A percentile compares a stretch with the other conserved stretches of the same genome.
Evolutionary conservation across 2,888 invertebrate species (phyloP).

Genomic region (Melinaea menophilus): DNA sequence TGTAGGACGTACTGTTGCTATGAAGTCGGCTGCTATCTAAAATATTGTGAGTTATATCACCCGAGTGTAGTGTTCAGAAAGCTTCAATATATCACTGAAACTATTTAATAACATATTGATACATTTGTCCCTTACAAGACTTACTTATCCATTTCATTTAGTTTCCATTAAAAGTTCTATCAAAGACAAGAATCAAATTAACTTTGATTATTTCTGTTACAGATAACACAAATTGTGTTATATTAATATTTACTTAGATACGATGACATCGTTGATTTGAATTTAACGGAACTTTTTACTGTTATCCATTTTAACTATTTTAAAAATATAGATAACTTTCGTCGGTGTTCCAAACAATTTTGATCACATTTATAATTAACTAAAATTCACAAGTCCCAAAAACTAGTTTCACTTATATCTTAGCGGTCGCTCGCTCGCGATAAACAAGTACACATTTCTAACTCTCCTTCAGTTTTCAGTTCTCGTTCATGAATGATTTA

Average conservation of each 20-base stretch:
- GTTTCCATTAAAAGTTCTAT: no score
- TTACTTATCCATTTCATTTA: no score
- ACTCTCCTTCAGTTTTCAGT: slow-evolving; percentile 29
- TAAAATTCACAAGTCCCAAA: slow-evolving; percentile 31
- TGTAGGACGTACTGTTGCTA: neutral
- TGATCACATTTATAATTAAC: slow-evolving; percentile 25
- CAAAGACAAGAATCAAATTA: no score
- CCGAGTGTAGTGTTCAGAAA: no score
- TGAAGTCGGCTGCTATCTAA: slow-evolving; percentile 6
- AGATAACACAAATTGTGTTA: no score
- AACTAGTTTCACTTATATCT: slow-evolving; percentile 32
- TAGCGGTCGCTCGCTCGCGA: slow-evolving; percentile 21
- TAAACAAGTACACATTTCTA: no score
- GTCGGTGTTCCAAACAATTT: slow-evolving; percentile 30
- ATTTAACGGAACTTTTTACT: slow-evolving; percentile 2
- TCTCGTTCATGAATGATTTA: slow-evolving; percentile 15
- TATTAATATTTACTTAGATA: no score
- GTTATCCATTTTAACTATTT: slow-evolving; percentile 12
- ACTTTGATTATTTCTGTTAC: no score
- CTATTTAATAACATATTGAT: neutral
- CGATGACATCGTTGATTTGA: no score
- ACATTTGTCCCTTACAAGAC: neutral
- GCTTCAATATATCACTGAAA: neutral
- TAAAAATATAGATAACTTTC: slow-evolving; percentile 16
- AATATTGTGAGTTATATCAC: neutral